A percentile compares a stretch with the other conserved stretches of the same genome.
These are phyloP conservation scores for Papilio helenus DNA, from an alignment of 1,140 invertebrate species.

Conservation along the genomic window DNA sequence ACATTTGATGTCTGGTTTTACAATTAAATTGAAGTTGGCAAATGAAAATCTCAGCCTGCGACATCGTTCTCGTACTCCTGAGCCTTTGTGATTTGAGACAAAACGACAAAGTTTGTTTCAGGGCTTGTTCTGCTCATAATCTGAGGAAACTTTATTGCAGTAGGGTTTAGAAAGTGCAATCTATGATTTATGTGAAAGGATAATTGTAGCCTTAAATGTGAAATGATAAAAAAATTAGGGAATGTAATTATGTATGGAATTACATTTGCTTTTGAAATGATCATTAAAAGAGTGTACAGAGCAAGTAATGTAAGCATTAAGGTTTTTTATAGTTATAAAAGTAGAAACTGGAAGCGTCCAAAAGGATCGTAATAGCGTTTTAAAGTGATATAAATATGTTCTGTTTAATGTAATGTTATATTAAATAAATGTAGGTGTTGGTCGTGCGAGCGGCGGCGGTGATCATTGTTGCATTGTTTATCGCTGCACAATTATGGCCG, in stretches of 20 bases:
- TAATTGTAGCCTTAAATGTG: not conserved
- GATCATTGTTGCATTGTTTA: conserved; percentile 65
- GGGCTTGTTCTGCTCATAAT: conserved; percentile 2
- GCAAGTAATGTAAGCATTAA: not conserved
- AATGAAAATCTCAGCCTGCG: conserved; percentile 1
- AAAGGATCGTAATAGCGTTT: conserved; percentile 6
- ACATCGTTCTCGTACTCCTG: conserved; percentile 5
- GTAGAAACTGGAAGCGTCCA: not conserved
- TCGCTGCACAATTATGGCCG: conserved; percentile 55
- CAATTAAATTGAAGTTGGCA: conserved; percentile 1
- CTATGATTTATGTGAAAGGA: not conserved
- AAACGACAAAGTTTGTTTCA: not conserved
- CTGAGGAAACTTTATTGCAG: not conserved
- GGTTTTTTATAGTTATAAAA: not conserved
- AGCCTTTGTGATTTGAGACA: not conserved
- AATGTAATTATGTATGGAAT: not conserved
- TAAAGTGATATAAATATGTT: not conserved
- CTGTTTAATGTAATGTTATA: conserved; percentile 25
- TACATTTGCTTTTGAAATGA: not conserved
- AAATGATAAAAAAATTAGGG: not conserved
- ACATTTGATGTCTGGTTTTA: not conserved
- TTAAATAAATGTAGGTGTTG: conserved; percentile 39
- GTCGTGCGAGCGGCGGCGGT: conserved; percentile 39
- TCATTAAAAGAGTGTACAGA: not conserved
- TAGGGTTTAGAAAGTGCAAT: not conserved